Evolutionary conservation across 1,140 invertebrate genomes (phyloP).

Genomic region (Calliphora vicina): DNA sequence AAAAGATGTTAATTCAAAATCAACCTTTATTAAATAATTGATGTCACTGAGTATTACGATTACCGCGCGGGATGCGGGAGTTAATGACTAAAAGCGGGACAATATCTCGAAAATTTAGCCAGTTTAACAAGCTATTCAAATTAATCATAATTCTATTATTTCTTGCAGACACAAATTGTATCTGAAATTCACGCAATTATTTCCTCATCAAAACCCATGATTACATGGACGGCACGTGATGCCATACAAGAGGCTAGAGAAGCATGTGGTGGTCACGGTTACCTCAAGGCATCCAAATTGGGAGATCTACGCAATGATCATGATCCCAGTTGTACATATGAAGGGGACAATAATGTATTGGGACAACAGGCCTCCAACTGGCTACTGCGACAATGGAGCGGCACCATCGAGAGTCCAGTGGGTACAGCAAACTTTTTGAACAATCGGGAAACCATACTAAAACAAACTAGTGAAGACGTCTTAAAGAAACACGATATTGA

Average conservation of each 20-base stretch:
- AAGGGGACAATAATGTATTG: slow-evolving; percentile 96
- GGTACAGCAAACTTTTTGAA: slow-evolving; percentile 71
- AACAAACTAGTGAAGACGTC: slow-evolving; percentile 64
- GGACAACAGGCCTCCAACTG: slow-evolving; percentile 94
- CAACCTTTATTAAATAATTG: no score
- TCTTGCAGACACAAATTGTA: slow-evolving; percentile 71
- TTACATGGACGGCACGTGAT: slow-evolving; percentile 84
- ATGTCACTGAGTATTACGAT: no score
- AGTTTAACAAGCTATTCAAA: not conserved
- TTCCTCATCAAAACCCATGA: slow-evolving; percentile 85
- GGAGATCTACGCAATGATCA: slow-evolving; percentile 87
- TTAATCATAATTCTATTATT: not conserved
- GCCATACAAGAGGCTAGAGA: slow-evolving; percentile 90
- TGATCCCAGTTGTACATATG: slow-evolving; percentile 93
- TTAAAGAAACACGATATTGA: slow-evolving; percentile 63
- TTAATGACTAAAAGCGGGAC: no score
- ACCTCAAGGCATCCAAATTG: slow-evolving; percentile 73
- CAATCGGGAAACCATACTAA: slow-evolving; percentile 65
- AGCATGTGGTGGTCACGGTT: slow-evolving; percentile 82
- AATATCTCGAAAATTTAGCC: not conserved
- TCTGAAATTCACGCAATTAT: slow-evolving; percentile 92
- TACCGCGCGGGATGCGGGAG: no score
- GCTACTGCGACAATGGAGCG: slow-evolving; percentile 72
- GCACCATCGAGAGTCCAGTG: slow-evolving; percentile 69
- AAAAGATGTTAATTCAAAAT: no score